Evolutionary conservation across 1,140 invertebrate genomes (phyloP), one percentile per base, ranked within the genome.

Genomic region (Leptinotarsa defecta): DNA sequence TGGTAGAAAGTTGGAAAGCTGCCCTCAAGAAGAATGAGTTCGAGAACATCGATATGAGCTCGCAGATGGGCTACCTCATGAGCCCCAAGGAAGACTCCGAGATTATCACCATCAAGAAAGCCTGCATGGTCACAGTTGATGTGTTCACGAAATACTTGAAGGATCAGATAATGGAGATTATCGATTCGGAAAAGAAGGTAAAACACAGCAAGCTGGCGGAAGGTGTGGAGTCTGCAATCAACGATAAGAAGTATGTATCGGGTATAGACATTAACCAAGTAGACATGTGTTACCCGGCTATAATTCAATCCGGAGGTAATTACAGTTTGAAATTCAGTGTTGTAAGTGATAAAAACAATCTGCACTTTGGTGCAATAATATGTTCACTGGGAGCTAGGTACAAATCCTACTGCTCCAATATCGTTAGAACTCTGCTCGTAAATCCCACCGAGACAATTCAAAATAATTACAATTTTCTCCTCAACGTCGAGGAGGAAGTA

Each of bases 371-470:
- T 62, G 92, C 96, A 0, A 99, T 99, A 77, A 93, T 98, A 61
- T 98, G 97, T 87, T 95, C 95, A 22, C 86, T 99, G 76, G 98
- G 98, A 24, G 93, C 93, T 17, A 89, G 98, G 70, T 99, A 99
- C 86, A 98, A 98, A 85, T 96, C 94, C 0, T 99, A 99, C 84
- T 99, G 98, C 87, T 98, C 98, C 0, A 99, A 99, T 86, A 95
- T 99, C 81, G 95, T 97, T 15, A 90, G 98, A 73, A 99, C 98
- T n/a, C 88, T 99, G 75, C 87, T 99, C 79, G 96, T 99, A 1
- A 98, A 99, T 88, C 98, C 98, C 8, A 93, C 93, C 2, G 94
- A 93, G 84, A 85, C 87, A 77, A 86, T 92, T 81, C 88, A 97
- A 89, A 92, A 93, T 76, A 95, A 96, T 86, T 99, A 99, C 84